Evolutionary conservation across 2,797 vertebrate species (phyloP), one percentile per base, ranked within the genome.

Genomic region (Mormyrus proboscirostris): DNA sequence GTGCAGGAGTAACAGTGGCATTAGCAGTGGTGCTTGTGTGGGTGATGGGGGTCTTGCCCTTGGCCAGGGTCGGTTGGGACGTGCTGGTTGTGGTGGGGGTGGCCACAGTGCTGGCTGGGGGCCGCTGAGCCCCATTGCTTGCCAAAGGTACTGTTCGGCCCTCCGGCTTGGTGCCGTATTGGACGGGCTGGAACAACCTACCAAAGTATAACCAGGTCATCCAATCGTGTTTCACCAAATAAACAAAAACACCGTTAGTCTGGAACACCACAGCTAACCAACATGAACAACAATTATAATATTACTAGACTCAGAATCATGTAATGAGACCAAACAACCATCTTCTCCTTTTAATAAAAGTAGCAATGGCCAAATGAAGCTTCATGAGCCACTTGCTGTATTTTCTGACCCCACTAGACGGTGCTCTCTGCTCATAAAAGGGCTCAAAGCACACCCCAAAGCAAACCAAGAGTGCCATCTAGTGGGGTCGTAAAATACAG

Each of bases 151-250:
- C 95, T 0, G 97, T 96, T 49, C 96, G 96, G n/a, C 97, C 98
- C 91, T 99, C 98, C 3, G 98, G 97, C 91, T 98, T 98, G 86
- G 97, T 97, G 25, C 97, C 98, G 0, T 98, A 99, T 90, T 96
- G 97, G 90, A 99, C 97, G 0, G 97, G 96, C 91, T 97, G 97
- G 91, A 99, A 98, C 93, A 99, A 94, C 92, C 98, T 99, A 90
- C 9, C 84, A 50, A 59, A 10, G 25, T 5, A 50, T 19, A 53
- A 38, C 22, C 50, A 84, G 19, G 22, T 19, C 4, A 22, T 22
- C 19, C 59, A 44, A 49, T 16, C 3, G 2, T 44, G 59, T 5
- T 9, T 69, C 33, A 50, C 25, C 53, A 59, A 12, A 79, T 53
- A 25, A n/a, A 82, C 73, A 38, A 38, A 69, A 41, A 89, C 10